Evolutionary conservation across 2,888 invertebrate species (phyloP).

Genomic region (Apamea crenata): DNA sequence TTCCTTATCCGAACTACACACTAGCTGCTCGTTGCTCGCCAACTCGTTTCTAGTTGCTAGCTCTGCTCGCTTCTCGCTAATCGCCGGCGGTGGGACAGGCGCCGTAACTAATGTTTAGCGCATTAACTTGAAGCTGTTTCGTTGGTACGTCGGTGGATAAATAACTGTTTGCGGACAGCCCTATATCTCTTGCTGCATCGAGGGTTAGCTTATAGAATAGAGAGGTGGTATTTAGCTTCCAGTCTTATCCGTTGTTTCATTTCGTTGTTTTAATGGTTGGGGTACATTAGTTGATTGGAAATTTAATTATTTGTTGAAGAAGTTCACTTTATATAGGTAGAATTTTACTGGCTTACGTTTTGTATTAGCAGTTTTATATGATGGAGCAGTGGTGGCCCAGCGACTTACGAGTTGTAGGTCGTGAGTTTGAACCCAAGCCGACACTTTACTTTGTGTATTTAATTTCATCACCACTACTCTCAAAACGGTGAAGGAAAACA

Average conservation of each 20-base stretch:
- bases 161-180: constrained; percentile 63
- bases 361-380: too few relatives aligned
- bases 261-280: constrained; percentile 14
- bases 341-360: not conserved
- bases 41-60: not conserved
- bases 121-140: constrained; percentile 67
- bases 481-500: too few relatives aligned
- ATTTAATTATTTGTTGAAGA: constrained; percentile 29
- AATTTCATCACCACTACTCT: too few relatives aligned
- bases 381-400: too few relatives aligned
- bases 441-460: too few relatives aligned
- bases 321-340: too few relatives aligned
- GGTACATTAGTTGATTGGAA: constrained; percentile 30
- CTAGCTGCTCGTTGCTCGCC: not conserved
- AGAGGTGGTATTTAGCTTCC: constrained; percentile 36
- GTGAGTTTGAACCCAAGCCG: too few relatives aligned
- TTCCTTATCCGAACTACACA: not conserved
- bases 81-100: not conserved
- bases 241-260: constrained; percentile 21
- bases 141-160: constrained; percentile 61
- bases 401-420: too few relatives aligned
- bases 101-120: constrained; percentile 68
- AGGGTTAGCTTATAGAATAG: constrained; percentile 54
- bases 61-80: not conserved
- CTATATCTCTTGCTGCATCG: constrained; percentile 65